A percentile compares a stretch with the other conserved stretches of the same genome.
Conservation (phyloP, 2,888 invertebrate species). For the Synergus laeviventris region DNA sequence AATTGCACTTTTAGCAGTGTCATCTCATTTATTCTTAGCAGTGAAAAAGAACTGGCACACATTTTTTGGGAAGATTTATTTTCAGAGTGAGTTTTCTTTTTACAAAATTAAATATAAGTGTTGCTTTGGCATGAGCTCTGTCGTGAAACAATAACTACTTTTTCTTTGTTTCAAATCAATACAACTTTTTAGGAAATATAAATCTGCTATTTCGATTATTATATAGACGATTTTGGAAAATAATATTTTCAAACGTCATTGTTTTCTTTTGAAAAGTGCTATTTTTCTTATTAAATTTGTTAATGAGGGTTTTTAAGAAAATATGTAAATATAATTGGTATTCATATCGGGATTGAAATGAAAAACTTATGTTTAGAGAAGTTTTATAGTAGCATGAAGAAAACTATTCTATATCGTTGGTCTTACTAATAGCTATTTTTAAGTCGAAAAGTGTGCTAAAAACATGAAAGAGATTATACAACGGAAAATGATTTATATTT, state of each 20-base stretch:
- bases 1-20: conserved; percentile 8
- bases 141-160: background rate
- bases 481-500: too few relatives aligned
- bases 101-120: background rate
- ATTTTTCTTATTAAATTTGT: background rate
- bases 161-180: background rate
- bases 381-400: background rate
- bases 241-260: too few relatives aligned
- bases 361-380: background rate
- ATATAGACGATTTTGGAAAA: too few relatives aligned
- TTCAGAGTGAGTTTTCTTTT: background rate
- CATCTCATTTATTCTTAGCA: conserved; percentile 16
- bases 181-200: background rate
- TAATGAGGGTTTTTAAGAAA: background rate
- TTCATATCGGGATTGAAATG: background rate
- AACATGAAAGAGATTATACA: background rate
- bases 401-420: background rate
- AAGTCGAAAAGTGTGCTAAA: background rate
- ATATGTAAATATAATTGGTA: background rate
- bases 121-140: background rate
- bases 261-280: too few relatives aligned
- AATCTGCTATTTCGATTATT: background rate
- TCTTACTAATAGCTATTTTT: background rate
- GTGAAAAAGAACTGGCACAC: background rate
- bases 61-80: conserved; percentile 18